A percentile compares a stretch with the other conserved stretches of the same genome.
phyloP scores from a whole-genome alignment of 2,888 invertebrate genomes.

The Lysandra bellargus region DNA sequence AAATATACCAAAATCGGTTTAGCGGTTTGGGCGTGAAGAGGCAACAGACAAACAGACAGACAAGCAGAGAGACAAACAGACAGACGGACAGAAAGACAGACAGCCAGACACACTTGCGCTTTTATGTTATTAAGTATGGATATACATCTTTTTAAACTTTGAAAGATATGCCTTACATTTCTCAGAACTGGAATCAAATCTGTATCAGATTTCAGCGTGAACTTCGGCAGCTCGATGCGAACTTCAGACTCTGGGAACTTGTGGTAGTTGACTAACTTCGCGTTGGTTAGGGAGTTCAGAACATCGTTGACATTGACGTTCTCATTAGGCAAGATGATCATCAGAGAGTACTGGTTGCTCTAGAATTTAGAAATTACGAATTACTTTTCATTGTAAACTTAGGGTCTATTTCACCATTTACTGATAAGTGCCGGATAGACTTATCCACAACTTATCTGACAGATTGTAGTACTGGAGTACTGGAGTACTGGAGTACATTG shows the following conservation, averaged over 20 bases:
- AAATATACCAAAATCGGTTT: neutral
- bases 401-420: no score
- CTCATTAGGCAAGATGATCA: constrained; percentile 67
- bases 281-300: constrained; percentile 52
- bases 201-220: constrained; percentile 64
- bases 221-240: constrained; percentile 66
- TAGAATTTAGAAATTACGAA: constrained; percentile 49
- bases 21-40: neutral
- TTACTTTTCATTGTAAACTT: no score
- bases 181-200: constrained; percentile 57
- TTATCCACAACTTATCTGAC: no score
- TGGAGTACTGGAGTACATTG: no score
- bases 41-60: neutral
- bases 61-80: no score
- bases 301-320: constrained; percentile 49
- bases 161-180: constrained; percentile 52
- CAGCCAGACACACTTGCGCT: no score
- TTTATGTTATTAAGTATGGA: constrained; percentile 9
- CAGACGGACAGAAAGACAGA: no score
- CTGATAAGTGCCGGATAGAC: no score
- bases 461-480: no score
- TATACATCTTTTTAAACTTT: neutral
- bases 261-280: constrained; percentile 56
- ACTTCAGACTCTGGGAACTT: constrained; percentile 53
- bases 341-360: constrained; percentile 70